Base-by-base conservation (phyloP, 1,140 invertebrate species). In the Hormaphis cornu region DNA sequence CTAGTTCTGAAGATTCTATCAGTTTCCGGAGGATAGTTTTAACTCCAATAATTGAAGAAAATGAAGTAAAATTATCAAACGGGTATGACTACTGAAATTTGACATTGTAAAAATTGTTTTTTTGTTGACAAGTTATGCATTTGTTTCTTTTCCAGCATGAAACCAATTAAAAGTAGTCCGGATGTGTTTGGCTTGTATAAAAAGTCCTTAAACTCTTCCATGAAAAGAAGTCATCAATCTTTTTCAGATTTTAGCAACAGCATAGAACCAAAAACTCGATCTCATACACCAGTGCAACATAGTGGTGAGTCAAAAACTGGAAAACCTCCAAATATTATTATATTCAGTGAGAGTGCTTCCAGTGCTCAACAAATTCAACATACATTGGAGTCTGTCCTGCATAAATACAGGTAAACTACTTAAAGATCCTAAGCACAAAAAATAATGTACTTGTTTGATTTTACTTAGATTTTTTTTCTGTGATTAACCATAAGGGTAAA, bases 301-400 rank as follows among this genome's bases (percentile, higher is more conserved):
- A 59, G 70, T 12, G 69, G 69, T 46, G 52, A 72, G 5, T 48
- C 46, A 59, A 70, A 69, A 69, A 71, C 70, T 61, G 70, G 75
- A 8, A 89, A 91, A 80, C 89, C 90, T 20, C 88, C 89, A 5
- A 92, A 91, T 79, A 83, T 94, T 71, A 80, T 93, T 26, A 85
- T 93, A 35, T 92, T 90, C 78, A 87, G 88, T 18, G 89, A 93
- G 74, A 89, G 88, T 75, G 73, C 82, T 48, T 81, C 83, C 24
- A 84, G 86, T 24, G 86, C 85, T 72, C 85, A 89, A 50, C 86
- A 85, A 76, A 83, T 90, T 22, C 85, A 86, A 75, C 77, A 79
- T 24, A 84, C 88, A 3, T 76, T 93, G 10, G 78, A 82, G 22
- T 80, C 84, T 72, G 85, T 87, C 50, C 76, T 93, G 18, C 85